These are phyloP conservation scores for Lutraria rhynchaena DNA, from an alignment of 1,140 invertebrate species.

Conservation along the genomic window DNA sequence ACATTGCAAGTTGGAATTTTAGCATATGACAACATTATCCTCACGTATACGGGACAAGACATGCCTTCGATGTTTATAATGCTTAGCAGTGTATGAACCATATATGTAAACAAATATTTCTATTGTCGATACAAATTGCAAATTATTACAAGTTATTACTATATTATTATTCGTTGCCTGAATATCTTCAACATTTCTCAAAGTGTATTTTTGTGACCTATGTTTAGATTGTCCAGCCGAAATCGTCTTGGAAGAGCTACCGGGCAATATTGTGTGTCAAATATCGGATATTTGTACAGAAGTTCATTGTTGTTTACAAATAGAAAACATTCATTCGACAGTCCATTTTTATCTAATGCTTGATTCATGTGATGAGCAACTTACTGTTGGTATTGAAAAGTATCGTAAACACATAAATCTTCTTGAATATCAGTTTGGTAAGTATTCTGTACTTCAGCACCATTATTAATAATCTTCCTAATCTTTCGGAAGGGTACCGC, in stretches of 20 bases:
- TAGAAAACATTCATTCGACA: constrained; percentile 9
- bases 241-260: not conserved
- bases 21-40: not conserved
- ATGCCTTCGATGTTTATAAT: not conserved
- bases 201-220: too few relatives aligned
- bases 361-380: constrained; percentile 18
- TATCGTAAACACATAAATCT: not conserved
- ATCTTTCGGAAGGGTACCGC: not conserved
- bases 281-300: constrained; percentile 34
- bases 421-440: constrained; percentile 27
- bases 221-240: constrained; percentile 14
- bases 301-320: constrained; percentile 12
- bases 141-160: not conserved
- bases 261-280: constrained; percentile 2
- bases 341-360: constrained; percentile 19
- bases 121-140: not conserved
- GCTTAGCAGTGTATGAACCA: not conserved
- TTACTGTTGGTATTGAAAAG: constrained; percentile 13
- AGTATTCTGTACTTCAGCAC: not conserved
- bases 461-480: not conserved
- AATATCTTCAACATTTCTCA: not conserved
- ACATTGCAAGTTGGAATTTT: not conserved
- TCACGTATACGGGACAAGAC: not conserved
- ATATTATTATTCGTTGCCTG: not conserved
- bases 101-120: not conserved